Conservation (phyloP, 2,113 vertebrate genomes). For the Lethenteron camtschaticum region DNA sequence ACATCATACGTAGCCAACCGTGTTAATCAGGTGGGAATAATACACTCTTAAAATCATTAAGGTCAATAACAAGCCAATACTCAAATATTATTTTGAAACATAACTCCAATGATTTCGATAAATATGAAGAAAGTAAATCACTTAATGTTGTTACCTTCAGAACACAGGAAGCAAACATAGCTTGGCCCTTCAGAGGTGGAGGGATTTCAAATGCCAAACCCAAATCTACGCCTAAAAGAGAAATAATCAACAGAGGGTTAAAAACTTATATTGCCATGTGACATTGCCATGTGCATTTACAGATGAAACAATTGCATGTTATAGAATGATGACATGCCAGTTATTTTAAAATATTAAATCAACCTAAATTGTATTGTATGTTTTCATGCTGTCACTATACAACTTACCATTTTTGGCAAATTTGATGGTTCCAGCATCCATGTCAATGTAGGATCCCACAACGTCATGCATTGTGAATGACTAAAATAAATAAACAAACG, state of each 20-base stretch:
- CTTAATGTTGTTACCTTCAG: constrained; percentile 47
- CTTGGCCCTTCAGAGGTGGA: constrained; percentile 43
- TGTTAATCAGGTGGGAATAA: too few relatives aligned
- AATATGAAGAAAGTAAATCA: not conserved
- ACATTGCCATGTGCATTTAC: too few relatives aligned
- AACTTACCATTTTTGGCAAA: constrained; percentile 76
- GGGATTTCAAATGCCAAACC: constrained; percentile 76
- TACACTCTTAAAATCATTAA: too few relatives aligned
- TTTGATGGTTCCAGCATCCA: constrained; percentile 45
- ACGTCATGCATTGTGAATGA: constrained; percentile 97
- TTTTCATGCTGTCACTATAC: too few relatives aligned
- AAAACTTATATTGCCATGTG: too few relatives aligned
- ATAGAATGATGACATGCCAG: not conserved
- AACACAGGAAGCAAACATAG: constrained; percentile 74
- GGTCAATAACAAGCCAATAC: too few relatives aligned
- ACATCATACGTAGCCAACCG: too few relatives aligned
- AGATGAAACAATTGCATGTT: not conserved
- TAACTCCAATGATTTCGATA: too few relatives aligned
- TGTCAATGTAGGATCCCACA: constrained; percentile 66
- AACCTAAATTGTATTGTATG: too few relatives aligned
- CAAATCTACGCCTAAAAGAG: constrained; percentile 52
- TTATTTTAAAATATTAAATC: not conserved
- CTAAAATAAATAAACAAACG: constrained; percentile 20
- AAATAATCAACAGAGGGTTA: not conserved
- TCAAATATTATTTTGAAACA: too few relatives aligned